Base-by-base conservation (phyloP, 2,113 vertebrate species). In the Rhea americana region DNA sequence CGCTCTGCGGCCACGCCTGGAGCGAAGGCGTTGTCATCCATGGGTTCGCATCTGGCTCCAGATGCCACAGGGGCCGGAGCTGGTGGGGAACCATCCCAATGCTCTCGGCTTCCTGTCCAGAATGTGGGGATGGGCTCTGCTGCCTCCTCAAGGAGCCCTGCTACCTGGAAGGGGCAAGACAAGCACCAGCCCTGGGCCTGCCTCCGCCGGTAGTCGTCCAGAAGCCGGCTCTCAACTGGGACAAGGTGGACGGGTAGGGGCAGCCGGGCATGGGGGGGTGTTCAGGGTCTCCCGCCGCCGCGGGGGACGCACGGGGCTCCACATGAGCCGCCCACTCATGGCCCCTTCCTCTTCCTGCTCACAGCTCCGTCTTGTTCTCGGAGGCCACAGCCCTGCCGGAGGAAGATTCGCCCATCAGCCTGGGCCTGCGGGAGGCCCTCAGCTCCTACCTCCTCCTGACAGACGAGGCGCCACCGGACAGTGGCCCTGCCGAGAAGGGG, bases 401-500 rank as follows among this genome's bases (percentile, higher is more conserved):
- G 30, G 95, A 97, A 3, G 71, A 79, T 25, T 97, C 96, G n/a
- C 97, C 98, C 82, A 95, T 99, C 94, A 99, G 99, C 10, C 98
- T 98, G 67, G 98, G 99, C 7, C 97, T 99, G 82, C 96, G 98
- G 74, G 98, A 99, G 68, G 97, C 99, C 93, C 97, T 99, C 88
- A 98, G 88, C 96, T 98, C 98, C 70, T 99, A 99, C 92, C 96
- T 99, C 83, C 98, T 97, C 48, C 96, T 99, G 96, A 98, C 98
- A 0, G 97, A 98, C 4, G 96, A 97, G 0, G 55, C 21, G 3
- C 26, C 13, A 12, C 75, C 94, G 2, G 51, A 93, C 5, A 74
- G 37, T 3, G 61, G 32, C 48, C 55, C 65, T 14, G 4, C 18
- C 1, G 53, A 5, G 41, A 92, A 94, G 39, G 96, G 91, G 94